Evolutionary conservation across 2,797 vertebrate genomes (phyloP).

Genomic region (Scarus forsteni): DNA sequence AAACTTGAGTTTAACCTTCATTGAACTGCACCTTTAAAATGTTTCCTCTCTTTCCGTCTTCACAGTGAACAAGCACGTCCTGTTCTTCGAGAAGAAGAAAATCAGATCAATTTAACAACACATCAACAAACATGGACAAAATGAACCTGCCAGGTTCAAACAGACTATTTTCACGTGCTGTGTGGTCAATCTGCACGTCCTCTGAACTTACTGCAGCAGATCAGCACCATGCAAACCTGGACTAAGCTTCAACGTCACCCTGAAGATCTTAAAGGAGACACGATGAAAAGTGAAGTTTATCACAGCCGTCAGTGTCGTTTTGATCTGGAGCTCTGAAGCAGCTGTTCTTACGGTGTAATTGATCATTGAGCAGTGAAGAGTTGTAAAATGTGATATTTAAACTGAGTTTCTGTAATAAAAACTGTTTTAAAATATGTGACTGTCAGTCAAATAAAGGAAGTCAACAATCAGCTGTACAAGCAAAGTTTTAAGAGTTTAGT

Average conservation of each 20-base stretch:
- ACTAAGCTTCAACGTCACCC: neutral
- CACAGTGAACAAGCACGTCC: constrained; percentile 92
- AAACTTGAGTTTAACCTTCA: neutral
- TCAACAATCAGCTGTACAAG: neutral
- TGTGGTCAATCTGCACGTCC: neutral
- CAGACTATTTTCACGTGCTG: constrained; percentile 17
- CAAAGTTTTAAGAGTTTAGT: neutral
- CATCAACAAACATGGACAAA: constrained; percentile 23
- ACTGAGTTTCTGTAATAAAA: neutral
- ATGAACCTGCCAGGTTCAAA: constrained; percentile 29
- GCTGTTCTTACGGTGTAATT: neutral
- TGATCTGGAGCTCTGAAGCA: constrained; percentile 4
- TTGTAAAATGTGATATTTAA: constrained; percentile 5
- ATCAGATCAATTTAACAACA: constrained; percentile 89
- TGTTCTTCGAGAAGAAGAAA: constrained; percentile 96
- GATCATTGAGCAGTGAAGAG: neutral
- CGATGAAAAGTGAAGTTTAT: constrained; percentile 4
- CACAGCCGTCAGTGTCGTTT: neutral
- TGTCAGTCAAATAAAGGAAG: constrained; percentile 10
- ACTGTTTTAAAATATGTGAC: neutral
- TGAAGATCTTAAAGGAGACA: neutral
- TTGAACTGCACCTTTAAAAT: neutral
- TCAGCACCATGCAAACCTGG: constrained; percentile 6
- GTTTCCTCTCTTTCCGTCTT: constrained; percentile 36
- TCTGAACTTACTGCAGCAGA: constrained; percentile 18